Conservation (phyloP, 2,888 invertebrate species). For the Nebria brevicollis region DNA sequence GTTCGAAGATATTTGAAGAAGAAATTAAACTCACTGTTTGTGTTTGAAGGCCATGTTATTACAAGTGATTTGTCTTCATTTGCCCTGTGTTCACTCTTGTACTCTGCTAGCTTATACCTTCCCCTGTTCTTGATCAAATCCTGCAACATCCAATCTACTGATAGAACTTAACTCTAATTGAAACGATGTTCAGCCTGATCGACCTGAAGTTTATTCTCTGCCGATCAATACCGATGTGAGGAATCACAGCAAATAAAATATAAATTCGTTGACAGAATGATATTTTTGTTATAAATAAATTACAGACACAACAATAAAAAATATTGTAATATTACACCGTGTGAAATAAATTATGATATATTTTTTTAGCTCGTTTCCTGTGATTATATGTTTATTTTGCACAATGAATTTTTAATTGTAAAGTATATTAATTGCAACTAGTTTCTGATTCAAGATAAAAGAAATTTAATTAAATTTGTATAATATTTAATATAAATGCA, state of each 20-base stretch:
- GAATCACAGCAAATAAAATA: neutral
- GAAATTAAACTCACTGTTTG: neutral
- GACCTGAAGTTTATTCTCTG: neutral
- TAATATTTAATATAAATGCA: neutral
- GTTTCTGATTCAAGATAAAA: neutral
- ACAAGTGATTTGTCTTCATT: slow-evolving; percentile 19
- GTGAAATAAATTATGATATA: neutral
- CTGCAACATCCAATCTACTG: slow-evolving; percentile 16
- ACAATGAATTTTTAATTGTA: neutral
- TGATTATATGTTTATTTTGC: neutral
- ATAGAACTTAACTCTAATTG: slow-evolving; percentile 10
- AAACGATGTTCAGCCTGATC: neutral
- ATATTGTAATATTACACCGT: neutral
- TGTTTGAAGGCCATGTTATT: slow-evolving; percentile 10
- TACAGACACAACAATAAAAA: neutral
- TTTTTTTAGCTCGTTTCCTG: neutral
- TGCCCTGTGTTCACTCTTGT: neutral
- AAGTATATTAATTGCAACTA: neutral
- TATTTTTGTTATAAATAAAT: neutral
- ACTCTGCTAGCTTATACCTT: neutral
- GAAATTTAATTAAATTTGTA: neutral
- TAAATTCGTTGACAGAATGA: neutral
- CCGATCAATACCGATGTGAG: neutral
- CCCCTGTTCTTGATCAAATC: neutral
- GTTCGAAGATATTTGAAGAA: neutral